These are phyloP conservation scores for Petaurus breviceps DNA, from an alignment of 2,113 vertebrate genomes.

Conservation along the genomic window DNA sequence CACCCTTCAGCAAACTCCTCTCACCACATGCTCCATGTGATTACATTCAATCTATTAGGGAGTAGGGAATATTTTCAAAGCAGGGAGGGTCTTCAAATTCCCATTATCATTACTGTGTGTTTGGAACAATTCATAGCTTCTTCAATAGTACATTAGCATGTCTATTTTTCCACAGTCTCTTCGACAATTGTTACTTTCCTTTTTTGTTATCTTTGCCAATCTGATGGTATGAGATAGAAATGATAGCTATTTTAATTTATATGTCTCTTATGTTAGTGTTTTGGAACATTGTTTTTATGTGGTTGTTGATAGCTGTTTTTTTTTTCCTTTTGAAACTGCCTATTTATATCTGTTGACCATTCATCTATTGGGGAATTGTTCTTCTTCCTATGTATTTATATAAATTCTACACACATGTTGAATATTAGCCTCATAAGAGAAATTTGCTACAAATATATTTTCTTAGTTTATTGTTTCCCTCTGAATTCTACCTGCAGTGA, in stretches of 20 bases:
- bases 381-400: background rate
- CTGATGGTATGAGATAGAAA: background rate
- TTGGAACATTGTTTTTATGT: background rate
- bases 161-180: background rate
- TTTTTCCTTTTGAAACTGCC: background rate
- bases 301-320: background rate
- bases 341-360: background rate
- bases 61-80: too few relatives aligned
- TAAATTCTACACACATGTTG: background rate
- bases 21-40: too few relatives aligned
- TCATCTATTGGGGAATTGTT: background rate
- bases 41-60: too few relatives aligned
- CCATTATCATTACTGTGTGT: too few relatives aligned
- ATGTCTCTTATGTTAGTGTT: background rate
- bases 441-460: background rate
- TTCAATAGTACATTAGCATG: background rate
- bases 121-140: background rate
- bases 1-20: too few relatives aligned
- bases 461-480: background rate
- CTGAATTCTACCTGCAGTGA: background rate
- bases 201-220: background rate
- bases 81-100: too few relatives aligned
- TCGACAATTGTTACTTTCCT: background rate
- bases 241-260: background rate
- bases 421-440: background rate